These are phyloP conservation scores for Octodon degus DNA, from an alignment of 2,113 vertebrate genomes.

Conservation along the genomic window DNA sequence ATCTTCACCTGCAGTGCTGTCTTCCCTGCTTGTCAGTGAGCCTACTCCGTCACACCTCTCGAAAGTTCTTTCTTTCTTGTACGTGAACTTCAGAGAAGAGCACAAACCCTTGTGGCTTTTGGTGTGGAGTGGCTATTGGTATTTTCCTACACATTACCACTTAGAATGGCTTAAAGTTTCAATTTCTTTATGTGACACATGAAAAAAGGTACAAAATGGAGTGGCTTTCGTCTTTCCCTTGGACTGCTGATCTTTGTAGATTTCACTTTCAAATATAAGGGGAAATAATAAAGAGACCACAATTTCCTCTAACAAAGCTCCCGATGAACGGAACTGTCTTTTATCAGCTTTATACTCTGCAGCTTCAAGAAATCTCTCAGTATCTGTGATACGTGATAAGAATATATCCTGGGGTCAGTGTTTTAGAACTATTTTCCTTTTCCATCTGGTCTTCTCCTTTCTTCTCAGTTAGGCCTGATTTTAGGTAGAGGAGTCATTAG, in stretches of 20 bases:
- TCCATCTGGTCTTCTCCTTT: not conserved
- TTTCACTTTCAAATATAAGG: constrained; percentile 12
- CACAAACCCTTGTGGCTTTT: not conserved
- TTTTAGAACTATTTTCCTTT: not conserved
- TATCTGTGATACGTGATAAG: not conserved
- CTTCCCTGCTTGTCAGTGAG: not conserved
- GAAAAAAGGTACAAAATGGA: not conserved
- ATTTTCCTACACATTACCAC: not conserved
- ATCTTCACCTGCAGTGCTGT: not conserved
- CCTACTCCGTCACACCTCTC: not conserved
- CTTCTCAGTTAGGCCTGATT: not conserved
- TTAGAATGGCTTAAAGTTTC: not conserved
- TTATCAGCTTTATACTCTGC: not conserved
- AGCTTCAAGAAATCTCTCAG: not conserved
- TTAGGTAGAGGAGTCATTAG: not conserved
- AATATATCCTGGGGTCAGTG: not conserved
- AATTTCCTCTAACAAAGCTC: not conserved
- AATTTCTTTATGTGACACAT: not conserved
- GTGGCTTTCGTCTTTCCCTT: not conserved
- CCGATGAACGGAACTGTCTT: not conserved
- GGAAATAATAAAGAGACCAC: not conserved
- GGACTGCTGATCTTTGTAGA: not conserved
- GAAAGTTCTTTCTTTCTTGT: not conserved
- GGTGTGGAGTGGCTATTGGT: not conserved
- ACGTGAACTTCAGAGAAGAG: not conserved